phyloP scores from a whole-genome alignment of 2,888 invertebrate genomes.

The Aleiodes testaceus region DNA sequence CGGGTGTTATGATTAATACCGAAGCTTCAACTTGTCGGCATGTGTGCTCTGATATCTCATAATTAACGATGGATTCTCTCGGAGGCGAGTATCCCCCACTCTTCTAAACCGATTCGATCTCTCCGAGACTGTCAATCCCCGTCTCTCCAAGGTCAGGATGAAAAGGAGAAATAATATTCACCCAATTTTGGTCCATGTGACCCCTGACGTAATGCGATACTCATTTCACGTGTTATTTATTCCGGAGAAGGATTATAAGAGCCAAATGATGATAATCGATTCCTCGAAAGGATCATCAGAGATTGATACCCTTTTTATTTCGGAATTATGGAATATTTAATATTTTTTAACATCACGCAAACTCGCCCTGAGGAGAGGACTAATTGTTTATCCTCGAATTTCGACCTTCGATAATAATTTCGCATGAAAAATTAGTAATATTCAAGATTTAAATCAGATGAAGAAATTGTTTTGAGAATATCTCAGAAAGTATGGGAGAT shows the following conservation, averaged over 20 bases:
- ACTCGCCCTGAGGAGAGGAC: constrained; percentile 6
- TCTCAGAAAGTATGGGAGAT: too few species aligned
- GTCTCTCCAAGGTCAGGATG: constrained; percentile 1
- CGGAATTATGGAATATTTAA: constrained; percentile 8
- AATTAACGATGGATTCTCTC: constrained; percentile 54
- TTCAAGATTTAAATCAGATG: too few species aligned
- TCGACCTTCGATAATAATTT: not conserved
- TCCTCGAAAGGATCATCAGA: constrained; percentile 20
- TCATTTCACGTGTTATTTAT: constrained; percentile 26
- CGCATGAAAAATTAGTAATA: not conserved
- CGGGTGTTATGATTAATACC: constrained; percentile 65
- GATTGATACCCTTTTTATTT: constrained; percentile 19
- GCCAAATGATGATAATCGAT: constrained; percentile 21
- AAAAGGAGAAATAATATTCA: constrained; percentile 7
- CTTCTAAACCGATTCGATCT: too few species aligned
- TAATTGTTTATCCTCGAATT: constrained; percentile 16
- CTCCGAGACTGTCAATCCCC: not conserved
- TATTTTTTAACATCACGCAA: constrained; percentile 16
- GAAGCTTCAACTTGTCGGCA: constrained; percentile 60
- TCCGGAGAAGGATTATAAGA: constrained; percentile 10
- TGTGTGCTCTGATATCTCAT: constrained; percentile 54
- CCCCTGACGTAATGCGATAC: constrained; percentile 35
- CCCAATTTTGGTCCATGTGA: constrained; percentile 27
- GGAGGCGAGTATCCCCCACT: not conserved
- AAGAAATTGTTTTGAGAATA: too few species aligned